Percentiles rank a stretch among this genome's conserved stretches.
Conservation (phyloP, 2,888 invertebrate species). For the Drosophila phalerata region DNA sequence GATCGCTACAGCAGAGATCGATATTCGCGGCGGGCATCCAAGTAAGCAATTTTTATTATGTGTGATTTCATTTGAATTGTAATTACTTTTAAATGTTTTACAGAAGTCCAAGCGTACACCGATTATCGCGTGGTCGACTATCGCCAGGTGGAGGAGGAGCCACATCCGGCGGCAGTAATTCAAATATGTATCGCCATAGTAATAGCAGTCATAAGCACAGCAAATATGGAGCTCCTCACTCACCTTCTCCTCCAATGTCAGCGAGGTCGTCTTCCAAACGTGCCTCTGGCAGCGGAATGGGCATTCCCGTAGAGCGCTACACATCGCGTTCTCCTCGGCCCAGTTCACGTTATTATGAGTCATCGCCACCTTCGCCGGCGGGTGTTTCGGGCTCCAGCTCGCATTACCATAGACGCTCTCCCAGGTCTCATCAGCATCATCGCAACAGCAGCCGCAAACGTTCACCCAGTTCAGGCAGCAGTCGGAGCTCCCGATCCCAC, state of each 20-base stretch:
- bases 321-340: constrained; percentile 83
- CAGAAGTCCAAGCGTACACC: constrained; percentile 83
- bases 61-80: not conserved
- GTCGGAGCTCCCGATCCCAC: constrained; percentile 77
- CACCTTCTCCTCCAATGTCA: constrained; percentile 86
- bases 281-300: constrained; percentile 59
- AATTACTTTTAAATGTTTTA: not conserved
- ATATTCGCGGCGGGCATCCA: constrained; percentile 80
- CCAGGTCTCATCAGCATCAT: constrained; percentile 61
- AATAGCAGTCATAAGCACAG: constrained; percentile 77
- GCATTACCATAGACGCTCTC: constrained; percentile 72
- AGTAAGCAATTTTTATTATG: constrained; percentile 52
- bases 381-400: constrained; percentile 60
- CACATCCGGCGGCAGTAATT: constrained; percentile 49
- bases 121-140: constrained; percentile 71
- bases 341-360: constrained; percentile 81
- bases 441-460: constrained; percentile 66
- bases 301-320: constrained; percentile 73
- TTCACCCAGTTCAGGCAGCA: constrained; percentile 73
- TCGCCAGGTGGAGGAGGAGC: constrained; percentile 69
- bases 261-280: constrained; percentile 86
- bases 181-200: constrained; percentile 69
- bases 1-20: constrained; percentile 83
- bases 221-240: constrained; percentile 61
- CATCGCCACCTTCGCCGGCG: constrained; percentile 85